phyloP scores from a whole-genome alignment of 2,888 invertebrate genomes.

The Platynereis dumerilii region DNA sequence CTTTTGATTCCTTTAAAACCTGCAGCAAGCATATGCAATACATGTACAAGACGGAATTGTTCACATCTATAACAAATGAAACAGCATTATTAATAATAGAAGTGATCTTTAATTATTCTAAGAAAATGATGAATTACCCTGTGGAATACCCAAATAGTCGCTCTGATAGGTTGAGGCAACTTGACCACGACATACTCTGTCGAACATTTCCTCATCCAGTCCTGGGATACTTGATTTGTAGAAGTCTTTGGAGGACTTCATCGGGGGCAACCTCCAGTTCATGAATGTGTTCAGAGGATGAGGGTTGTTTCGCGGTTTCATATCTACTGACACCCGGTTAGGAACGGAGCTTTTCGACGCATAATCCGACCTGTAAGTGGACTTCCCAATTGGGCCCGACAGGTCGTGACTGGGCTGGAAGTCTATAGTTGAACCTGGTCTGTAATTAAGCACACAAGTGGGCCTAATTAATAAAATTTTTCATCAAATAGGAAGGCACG shows the following conservation, averaged over 20 bases:
- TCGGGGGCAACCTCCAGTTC: slow-evolving; percentile 53
- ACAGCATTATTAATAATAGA: too few species aligned
- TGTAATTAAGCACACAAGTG: slow-evolving; percentile 30
- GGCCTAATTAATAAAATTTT: too few species aligned
- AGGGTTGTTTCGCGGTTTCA: slow-evolving; percentile 46
- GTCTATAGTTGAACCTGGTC: slow-evolving; percentile 51
- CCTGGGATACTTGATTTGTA: slow-evolving; percentile 37
- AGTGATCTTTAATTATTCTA: too few species aligned
- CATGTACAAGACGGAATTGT: background rate
- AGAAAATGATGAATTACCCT: too few species aligned
- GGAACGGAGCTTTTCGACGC: slow-evolving; percentile 48
- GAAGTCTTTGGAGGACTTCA: slow-evolving; percentile 33
- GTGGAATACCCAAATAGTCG: slow-evolving; percentile 55
- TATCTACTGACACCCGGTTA: slow-evolving; percentile 17
- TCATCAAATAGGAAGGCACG: too few species aligned
- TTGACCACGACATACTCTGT: slow-evolving; percentile 50
- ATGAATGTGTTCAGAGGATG: slow-evolving; percentile 56
- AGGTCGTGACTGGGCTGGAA: slow-evolving; percentile 41
- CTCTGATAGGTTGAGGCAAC: slow-evolving; percentile 54
- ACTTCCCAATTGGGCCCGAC: slow-evolving; percentile 38
- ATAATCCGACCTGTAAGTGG: slow-evolving; percentile 45
- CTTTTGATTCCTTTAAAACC: background rate
- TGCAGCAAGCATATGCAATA: background rate
- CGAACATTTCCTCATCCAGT: slow-evolving; percentile 50
- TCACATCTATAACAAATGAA: background rate